These are phyloP conservation scores for Carapus acus DNA, from an alignment of 2,797 vertebrate species.

Conservation along the genomic window DNA sequence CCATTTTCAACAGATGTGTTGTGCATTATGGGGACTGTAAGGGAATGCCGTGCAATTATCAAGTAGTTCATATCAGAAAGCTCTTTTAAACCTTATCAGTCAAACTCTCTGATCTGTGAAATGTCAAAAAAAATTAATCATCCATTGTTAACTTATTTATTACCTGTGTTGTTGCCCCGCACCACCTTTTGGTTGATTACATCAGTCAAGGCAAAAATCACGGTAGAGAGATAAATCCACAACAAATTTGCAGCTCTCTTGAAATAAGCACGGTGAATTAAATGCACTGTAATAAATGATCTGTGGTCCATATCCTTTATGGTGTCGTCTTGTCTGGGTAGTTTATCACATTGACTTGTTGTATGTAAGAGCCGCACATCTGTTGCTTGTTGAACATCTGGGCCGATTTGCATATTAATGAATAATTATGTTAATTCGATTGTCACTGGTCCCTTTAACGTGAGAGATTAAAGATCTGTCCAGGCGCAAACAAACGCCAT, in stretches of 20 bases:
- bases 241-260: constrained; percentile 27
- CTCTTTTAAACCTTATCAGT: too few relatives aligned
- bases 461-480: constrained; percentile 60
- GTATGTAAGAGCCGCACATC: constrained; percentile 65
- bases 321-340: constrained; percentile 30
- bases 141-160: not conserved
- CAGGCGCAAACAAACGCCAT: constrained; percentile 28
- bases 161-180: too few relatives aligned
- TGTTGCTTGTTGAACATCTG: constrained; percentile 75
- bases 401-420: constrained; percentile 75
- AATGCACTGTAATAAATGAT: constrained; percentile 39
- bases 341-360: constrained; percentile 59
- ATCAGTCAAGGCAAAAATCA: constrained; percentile 12
- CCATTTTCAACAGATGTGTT: not conserved
- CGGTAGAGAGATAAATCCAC: constrained; percentile 24
- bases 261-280: constrained; percentile 23
- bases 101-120: not conserved
- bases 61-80: constrained; percentile 13
- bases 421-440: constrained; percentile 78
- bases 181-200: constrained; percentile 1
- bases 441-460: constrained; percentile 56
- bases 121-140: constrained; percentile 21
- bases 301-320: constrained; percentile 13
- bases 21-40: not conserved
- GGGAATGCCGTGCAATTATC: constrained; percentile 29